These are phyloP conservation scores for Saguinus imperator DNA, from an alignment of 2,113 vertebrate genomes.

Conservation along the genomic window DNA sequence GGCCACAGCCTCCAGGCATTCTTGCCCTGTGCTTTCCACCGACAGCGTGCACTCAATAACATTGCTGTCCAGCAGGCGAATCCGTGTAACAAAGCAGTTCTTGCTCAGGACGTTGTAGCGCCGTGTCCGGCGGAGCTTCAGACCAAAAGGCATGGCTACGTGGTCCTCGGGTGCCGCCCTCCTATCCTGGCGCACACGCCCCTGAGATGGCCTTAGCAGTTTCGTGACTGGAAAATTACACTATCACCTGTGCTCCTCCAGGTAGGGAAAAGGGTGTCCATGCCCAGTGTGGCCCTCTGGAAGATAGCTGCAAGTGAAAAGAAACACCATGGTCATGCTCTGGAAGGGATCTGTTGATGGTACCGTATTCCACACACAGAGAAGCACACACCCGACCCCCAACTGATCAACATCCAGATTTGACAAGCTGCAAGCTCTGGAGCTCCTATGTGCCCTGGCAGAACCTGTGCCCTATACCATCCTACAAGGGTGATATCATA, in stretches of 20 bases:
- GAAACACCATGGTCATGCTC: neutral
- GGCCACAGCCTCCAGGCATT: constrained; percentile 96
- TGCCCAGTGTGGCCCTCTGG: constrained; percentile 73
- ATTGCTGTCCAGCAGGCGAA: constrained; percentile 93
- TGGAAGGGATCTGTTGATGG: neutral
- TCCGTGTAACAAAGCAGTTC: constrained; percentile 97
- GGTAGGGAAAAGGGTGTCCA: constrained; percentile 75
- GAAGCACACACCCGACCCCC: fast-evolving
- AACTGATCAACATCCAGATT: neutral
- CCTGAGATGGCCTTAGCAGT: constrained; percentile 67
- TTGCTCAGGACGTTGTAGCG: constrained; percentile 98
- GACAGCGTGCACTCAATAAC: constrained; percentile 96
- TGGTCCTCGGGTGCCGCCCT: constrained; percentile 47
- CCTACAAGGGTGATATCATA: fast-evolving
- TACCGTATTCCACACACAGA: fast-evolving
- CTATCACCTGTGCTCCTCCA: constrained; percentile 82
- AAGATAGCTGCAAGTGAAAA: constrained; percentile 67
- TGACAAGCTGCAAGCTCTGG: neutral
- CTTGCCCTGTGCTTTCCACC: constrained; percentile 96
- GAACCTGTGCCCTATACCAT: fast-evolving
- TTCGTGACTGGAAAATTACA: constrained; percentile 11
- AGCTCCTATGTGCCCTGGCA: neutral
- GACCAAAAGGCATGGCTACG: constrained; percentile 94
- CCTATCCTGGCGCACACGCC: constrained; percentile 29
- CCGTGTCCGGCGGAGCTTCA: constrained; percentile 93